phyloP scores from a whole-genome alignment of 2,113 vertebrate species.

The Gavialis gangeticus region DNA sequence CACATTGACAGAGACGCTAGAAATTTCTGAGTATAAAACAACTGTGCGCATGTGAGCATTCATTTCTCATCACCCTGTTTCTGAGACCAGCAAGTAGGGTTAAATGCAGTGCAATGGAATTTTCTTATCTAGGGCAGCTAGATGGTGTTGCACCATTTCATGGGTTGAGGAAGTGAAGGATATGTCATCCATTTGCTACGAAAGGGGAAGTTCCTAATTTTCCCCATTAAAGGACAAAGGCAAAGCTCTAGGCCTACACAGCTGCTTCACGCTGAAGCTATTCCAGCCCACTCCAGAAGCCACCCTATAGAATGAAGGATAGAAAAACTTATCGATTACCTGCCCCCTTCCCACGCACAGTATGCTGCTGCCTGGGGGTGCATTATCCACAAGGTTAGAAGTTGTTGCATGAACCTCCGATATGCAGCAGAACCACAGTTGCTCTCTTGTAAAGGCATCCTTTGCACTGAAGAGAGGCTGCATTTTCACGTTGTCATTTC shows the following conservation, averaged over 20 bases:
- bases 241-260: not conserved
- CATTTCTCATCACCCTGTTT: not conserved
- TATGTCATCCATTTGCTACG: not conserved
- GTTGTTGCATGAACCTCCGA: not conserved
- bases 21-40: not conserved
- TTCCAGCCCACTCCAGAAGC: not conserved
- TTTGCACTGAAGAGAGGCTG: not conserved
- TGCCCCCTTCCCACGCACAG: not conserved
- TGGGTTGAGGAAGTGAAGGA: slow-evolving; percentile 14
- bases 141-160: not conserved
- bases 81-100: not conserved
- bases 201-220: slow-evolving; percentile 54
- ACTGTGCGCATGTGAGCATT: not conserved
- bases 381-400: not conserved
- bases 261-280: not conserved
- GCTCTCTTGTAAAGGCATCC: not conserved
- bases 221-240: slow-evolving; percentile 18
- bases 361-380: not conserved
- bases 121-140: not conserved
- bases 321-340: not conserved
- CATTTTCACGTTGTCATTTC: not conserved
- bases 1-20: not conserved
- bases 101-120: not conserved
- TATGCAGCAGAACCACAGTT: not conserved
- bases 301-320: not conserved